These are phyloP conservation scores for Rapana venosa DNA, from an alignment of 2,888 invertebrate species.

Conservation along the genomic window DNA sequence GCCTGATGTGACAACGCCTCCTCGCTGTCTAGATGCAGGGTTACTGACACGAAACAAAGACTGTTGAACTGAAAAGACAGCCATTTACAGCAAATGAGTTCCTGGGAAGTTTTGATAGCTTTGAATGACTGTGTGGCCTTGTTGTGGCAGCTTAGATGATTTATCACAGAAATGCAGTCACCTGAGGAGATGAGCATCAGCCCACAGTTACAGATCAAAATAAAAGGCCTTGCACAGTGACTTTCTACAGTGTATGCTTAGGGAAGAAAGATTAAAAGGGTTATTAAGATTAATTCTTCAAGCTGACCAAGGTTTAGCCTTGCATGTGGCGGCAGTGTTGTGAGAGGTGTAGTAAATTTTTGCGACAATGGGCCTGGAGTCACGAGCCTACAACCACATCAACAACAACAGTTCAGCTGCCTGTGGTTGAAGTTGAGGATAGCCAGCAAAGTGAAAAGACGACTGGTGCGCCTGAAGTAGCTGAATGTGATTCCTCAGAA, in stretches of 20 bases:
- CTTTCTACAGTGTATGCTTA: no score
- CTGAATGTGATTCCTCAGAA: neutral
- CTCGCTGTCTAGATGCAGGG: neutral
- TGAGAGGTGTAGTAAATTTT: slow-evolving; percentile 14
- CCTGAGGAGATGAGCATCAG: no score
- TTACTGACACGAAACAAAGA: neutral
- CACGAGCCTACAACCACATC: neutral
- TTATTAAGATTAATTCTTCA: no score
- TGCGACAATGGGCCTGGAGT: neutral
- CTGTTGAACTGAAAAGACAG: neutral
- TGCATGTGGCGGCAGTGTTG: slow-evolving; percentile 33
- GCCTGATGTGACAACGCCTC: neutral
- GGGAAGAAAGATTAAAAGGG: no score
- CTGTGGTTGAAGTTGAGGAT: neutral
- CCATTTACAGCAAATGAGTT: neutral
- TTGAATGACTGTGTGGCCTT: no score
- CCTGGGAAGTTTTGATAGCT: neutral
- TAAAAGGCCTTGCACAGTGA: no score
- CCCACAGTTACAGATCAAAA: no score
- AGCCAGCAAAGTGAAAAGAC: neutral
- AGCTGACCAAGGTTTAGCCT: no score
- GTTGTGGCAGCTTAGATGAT: no score
- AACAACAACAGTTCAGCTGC: neutral
- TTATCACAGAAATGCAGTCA: no score
- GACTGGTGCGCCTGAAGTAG: neutral